Percentiles rank a stretch among this genome's conserved stretches.
Evolutionary conservation across 2,797 vertebrate genomes (phyloP).

Genomic region (Betta splendens): DNA sequence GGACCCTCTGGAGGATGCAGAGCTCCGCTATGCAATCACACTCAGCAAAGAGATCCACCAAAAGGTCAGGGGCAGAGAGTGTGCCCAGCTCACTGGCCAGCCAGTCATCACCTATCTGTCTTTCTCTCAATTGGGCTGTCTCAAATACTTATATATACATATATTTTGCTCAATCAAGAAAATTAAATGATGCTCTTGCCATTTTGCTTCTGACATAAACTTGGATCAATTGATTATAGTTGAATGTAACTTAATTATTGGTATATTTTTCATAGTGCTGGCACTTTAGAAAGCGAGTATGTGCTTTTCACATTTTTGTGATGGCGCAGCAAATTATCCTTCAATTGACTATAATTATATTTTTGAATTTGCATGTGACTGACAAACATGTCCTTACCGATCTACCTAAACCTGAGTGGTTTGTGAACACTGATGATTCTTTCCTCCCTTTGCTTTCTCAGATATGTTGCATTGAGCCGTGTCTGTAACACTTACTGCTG

Average conservation of each 20-base stretch:
- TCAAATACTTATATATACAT: slow-evolving; percentile 29
- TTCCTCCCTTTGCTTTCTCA: slow-evolving; percentile 30
- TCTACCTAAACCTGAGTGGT: slow-evolving; percentile 28
- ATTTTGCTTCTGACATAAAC: slow-evolving; percentile 32
- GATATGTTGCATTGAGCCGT: slow-evolving; percentile 53
- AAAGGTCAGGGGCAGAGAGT: slow-evolving; percentile 88
- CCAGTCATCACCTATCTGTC: slow-evolving; percentile 61
- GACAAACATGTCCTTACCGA: slow-evolving; percentile 40
- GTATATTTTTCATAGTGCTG: slow-evolving; percentile 3
- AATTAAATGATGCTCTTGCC: slow-evolving; percentile 33
- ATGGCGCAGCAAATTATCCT: slow-evolving; percentile 6
- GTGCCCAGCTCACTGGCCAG: slow-evolving; percentile 55
- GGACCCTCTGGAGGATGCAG: slow-evolving; percentile 87
- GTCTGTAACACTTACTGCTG: too few relatives aligned
- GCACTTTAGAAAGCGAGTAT: slow-evolving; percentile 5
- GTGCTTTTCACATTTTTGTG: slow-evolving; percentile 18
- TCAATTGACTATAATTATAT: slow-evolving; percentile 20
- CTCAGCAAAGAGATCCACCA: slow-evolving; percentile 93
- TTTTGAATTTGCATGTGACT: slow-evolving; percentile 64
- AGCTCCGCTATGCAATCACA: slow-evolving; percentile 91
- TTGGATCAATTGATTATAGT: slow-evolving; percentile 31
- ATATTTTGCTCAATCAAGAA: slow-evolving; percentile 56
- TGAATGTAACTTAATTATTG: slow-evolving; percentile 25
- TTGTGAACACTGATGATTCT: slow-evolving; percentile 49
- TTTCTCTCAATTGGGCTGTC: slow-evolving; percentile 64